Percentiles rank a stretch among this genome's conserved stretches.
These are phyloP conservation scores for Cisticola juncidis DNA, from an alignment of 2,113 vertebrate genomes.

Conservation along the genomic window DNA sequence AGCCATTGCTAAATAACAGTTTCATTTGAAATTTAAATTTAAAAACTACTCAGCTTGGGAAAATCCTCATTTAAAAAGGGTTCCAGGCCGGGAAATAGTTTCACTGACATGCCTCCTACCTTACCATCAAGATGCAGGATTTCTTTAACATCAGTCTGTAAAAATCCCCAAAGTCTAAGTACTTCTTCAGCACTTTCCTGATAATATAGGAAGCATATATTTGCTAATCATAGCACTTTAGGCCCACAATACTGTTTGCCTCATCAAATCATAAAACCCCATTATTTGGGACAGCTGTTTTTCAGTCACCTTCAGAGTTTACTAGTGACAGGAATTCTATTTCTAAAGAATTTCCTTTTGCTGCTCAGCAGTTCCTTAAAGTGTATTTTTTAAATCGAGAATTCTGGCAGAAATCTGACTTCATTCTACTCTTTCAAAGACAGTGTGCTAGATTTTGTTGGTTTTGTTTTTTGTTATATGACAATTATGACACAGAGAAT, in stretches of 20 bases:
- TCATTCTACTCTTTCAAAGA: background rate
- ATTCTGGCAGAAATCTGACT: background rate
- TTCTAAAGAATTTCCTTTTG: background rate
- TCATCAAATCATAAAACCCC: slow-evolving; percentile 10
- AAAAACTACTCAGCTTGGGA: background rate
- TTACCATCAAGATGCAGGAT: background rate
- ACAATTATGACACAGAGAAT: background rate
- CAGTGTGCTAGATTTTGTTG: background rate
- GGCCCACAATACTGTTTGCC: background rate
- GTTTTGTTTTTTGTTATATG: background rate
- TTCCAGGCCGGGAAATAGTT: background rate
- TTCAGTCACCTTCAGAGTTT: background rate
- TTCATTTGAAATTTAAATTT: background rate
- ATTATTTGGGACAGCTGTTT: background rate
- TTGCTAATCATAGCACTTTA: slow-evolving; percentile 15
- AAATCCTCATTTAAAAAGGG: background rate
- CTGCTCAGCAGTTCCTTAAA: background rate
- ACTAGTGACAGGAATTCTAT: background rate
- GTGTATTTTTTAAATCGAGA: background rate
- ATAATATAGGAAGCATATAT: slow-evolving; percentile 31
- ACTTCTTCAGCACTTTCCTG: slow-evolving; percentile 7
- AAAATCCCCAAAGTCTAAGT: slow-evolving; percentile 28
- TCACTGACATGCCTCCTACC: background rate
- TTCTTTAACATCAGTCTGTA: background rate
- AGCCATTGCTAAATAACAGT: background rate